Percentiles rank a stretch among this genome's conserved stretches.
Conservation (phyloP, 2,113 vertebrate species). For the Macrotus californicus region DNA sequence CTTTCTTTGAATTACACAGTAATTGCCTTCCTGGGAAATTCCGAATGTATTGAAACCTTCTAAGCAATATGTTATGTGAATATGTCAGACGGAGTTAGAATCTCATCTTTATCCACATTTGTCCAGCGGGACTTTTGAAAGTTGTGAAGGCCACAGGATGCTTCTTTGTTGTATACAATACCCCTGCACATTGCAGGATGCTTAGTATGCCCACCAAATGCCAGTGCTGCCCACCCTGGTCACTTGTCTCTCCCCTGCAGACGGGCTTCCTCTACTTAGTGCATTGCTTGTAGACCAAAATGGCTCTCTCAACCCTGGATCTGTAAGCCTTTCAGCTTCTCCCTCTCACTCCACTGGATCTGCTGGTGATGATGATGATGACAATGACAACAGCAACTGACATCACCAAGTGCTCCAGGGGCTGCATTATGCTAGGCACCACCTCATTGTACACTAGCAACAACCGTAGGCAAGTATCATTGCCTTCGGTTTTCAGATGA, state of each 20-base stretch:
- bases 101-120: background rate
- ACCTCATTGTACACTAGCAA: background rate
- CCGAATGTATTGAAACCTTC: background rate
- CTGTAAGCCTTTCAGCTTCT: background rate
- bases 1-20: background rate
- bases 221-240: background rate
- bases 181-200: background rate
- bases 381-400: background rate
- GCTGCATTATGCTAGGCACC: accelerated
- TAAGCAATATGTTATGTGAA: background rate
- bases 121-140: background rate
- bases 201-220: background rate
- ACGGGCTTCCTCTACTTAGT: background rate
- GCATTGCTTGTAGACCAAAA: background rate
- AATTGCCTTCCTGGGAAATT: background rate
- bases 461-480: background rate
- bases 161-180: background rate
- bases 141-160: background rate
- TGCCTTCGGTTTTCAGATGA: background rate
- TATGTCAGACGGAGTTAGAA: background rate
- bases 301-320: background rate
- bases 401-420: accelerated
- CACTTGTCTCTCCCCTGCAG: background rate
- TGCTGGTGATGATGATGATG: accelerated
- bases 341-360: accelerated